A percentile compares a stretch with the other conserved stretches of the same genome.
Conservation (phyloP, 2,113 vertebrate species). For the Actinemys pallida region DNA sequence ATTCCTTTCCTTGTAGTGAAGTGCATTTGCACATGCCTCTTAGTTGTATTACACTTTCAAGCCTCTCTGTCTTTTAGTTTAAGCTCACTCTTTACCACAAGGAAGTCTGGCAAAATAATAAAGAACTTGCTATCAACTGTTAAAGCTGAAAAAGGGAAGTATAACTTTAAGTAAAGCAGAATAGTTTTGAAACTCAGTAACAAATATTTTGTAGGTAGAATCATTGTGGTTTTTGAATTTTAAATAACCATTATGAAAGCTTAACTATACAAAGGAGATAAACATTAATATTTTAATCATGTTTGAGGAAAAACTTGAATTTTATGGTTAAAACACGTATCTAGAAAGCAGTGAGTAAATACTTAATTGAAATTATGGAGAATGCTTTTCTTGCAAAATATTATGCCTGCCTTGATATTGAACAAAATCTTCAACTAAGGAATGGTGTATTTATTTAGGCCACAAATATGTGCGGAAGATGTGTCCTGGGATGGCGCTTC, state of each 20-base stretch:
- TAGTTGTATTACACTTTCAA: background rate
- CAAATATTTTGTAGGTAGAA: background rate
- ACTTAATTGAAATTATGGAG: background rate
- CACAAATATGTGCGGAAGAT: conserved; percentile 52
- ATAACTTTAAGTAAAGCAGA: background rate
- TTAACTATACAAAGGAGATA: background rate
- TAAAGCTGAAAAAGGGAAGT: background rate
- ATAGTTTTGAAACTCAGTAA: background rate
- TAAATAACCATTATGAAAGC: background rate
- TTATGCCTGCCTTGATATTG: conserved; percentile 10
- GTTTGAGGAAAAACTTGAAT: background rate
- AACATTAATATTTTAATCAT: background rate
- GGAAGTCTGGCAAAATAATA: background rate
- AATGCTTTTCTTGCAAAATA: background rate
- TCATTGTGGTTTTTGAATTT: background rate
- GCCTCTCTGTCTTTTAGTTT: background rate
- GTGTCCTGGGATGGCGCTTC: conserved; percentile 31
- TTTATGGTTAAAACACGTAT: background rate
- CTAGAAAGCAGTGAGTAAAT: background rate
- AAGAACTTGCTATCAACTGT: background rate
- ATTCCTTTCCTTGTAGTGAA: background rate
- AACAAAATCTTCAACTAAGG: conserved; percentile 21
- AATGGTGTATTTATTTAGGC: conserved; percentile 50
- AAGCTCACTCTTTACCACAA: conserved; percentile 23
- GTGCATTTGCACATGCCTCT: background rate